Evolutionary conservation across 2,113 vertebrate genomes (phyloP).

Genomic region (human): DNA sequence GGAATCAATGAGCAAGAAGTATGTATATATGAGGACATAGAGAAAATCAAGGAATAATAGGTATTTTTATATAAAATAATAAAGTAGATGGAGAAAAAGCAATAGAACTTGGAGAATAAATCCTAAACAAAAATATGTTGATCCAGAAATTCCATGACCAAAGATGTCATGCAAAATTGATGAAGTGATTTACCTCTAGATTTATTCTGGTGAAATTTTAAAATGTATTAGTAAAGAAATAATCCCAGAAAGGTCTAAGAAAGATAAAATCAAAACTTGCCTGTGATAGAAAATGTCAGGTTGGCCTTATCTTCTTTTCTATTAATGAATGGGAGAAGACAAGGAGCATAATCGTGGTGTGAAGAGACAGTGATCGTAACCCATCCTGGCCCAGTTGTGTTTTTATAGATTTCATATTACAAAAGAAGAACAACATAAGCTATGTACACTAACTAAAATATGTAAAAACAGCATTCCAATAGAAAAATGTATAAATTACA

Average conservation of each 20-base stretch:
- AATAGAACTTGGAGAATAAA: background rate
- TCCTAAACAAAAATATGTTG: background rate
- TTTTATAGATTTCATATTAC: background rate
- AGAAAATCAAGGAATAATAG: background rate
- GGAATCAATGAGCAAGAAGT: background rate
- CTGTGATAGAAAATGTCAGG: background rate
- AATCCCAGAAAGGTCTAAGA: background rate
- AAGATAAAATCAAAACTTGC: background rate
- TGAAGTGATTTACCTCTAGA: background rate
- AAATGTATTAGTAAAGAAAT: background rate
- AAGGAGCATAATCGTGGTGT: background rate
- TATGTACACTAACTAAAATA: background rate
- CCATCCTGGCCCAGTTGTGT: background rate
- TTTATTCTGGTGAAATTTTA: background rate
- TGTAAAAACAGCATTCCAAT: background rate
- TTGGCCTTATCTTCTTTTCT: background rate
- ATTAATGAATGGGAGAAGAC: background rate
- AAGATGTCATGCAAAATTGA: background rate
- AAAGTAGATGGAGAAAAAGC: background rate
- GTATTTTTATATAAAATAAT: background rate
- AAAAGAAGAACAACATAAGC: background rate
- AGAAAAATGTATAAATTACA: background rate
- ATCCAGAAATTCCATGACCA: background rate
- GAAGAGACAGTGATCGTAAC: background rate
- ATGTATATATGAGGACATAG: background rate